A percentile compares a stretch with the other conserved stretches of the same genome.
These are phyloP conservation scores for Stichopus horrens DNA, from an alignment of 53 echinoderm and acorn worm genomes.

Conservation along the genomic window DNA sequence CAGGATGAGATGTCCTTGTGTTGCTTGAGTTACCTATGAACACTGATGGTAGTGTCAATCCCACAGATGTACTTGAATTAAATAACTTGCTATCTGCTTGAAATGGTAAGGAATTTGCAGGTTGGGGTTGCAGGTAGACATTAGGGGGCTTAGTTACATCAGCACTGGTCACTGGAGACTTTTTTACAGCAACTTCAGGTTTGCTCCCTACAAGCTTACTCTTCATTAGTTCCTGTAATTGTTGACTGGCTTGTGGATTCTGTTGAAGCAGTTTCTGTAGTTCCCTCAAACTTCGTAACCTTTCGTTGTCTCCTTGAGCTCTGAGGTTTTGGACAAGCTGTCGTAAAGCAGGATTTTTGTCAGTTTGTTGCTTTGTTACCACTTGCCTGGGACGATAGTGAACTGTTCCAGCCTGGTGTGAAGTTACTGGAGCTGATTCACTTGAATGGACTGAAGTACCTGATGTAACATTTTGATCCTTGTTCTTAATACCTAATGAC, in stretches of 20 bases:
- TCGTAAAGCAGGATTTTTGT: slow-evolving; percentile 12
- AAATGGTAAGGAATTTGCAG: slow-evolving; percentile 9
- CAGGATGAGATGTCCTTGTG: neutral
- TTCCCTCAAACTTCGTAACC: slow-evolving; percentile 12
- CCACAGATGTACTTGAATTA: neutral
- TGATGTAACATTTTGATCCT: neutral
- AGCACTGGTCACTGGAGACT: slow-evolving; percentile 1
- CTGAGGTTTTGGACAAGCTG: slow-evolving; percentile 29
- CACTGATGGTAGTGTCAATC: neutral
- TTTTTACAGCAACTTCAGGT: slow-evolving; percentile 18
- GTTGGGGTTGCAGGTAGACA: slow-evolving; percentile 24
- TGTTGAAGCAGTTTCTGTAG: slow-evolving; percentile 32
- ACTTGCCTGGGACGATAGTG: slow-evolving; percentile 25
- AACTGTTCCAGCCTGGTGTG: slow-evolving; percentile 39
- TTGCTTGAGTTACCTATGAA: neutral
- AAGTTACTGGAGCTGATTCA: slow-evolving; percentile 23
- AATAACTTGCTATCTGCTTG: slow-evolving; percentile 20
- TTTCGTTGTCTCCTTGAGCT: slow-evolving; percentile 28
- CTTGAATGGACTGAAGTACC: neutral
- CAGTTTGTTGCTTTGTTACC: slow-evolving; percentile 2
- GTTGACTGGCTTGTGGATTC: slow-evolving; percentile 42
- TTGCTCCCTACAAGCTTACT: slow-evolving; percentile 11
- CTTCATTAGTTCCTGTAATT: slow-evolving; percentile 38
- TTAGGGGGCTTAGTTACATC: slow-evolving; percentile 39
- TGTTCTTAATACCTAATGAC: neutral